Base-by-base conservation (phyloP, 2,113 vertebrate genomes). In the Plecotus auritus region DNA sequence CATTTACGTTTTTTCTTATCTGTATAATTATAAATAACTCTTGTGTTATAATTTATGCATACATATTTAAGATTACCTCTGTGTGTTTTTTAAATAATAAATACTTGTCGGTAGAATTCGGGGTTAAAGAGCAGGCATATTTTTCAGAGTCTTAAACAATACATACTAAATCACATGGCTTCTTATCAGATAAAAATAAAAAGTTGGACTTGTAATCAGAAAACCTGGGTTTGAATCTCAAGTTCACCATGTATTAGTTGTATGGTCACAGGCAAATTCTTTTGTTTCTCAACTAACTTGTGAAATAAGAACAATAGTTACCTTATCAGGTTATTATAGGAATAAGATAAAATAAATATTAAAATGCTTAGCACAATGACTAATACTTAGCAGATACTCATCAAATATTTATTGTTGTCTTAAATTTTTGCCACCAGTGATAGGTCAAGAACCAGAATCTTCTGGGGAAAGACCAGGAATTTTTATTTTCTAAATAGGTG, bases 91-190 rank as follows among this genome's bases (percentile, higher is more conserved):
- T 23, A 49, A 64, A 64, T 70, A 42, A 69, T 32, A 85, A 88
- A 78, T 73, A 49, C 47, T 93, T 91, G 37, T 22, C 77, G n/a
- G 40, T 54, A 85, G 22, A 93, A 91, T 40, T 95, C 85, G 26
- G 5, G 30, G 9, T 74, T 35, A 67, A 95, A 88, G 67, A 82
- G 2, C 77, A 20, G 32, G 22, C 30, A 12, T 88, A 51, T 54
- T 83, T 94, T 93, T 37, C 94, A 74, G 45, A 47, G 10, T 20
- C 32, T 73, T 93, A 86, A 72, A 88, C 13, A 77, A 73, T 40
- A 35, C 13, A 54, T 51, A 9, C 37, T 78, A 85, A 73, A 37
- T 70, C 81, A 82, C n/a, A 37, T 74, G 47, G 9, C 32, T 92
- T 83, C 35, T 64, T 42, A 73, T 76, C 23, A 76, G 54, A 42